phyloP scores from a whole-genome alignment of 2,113 vertebrate genomes.

The Dicaeum eximium region DNA sequence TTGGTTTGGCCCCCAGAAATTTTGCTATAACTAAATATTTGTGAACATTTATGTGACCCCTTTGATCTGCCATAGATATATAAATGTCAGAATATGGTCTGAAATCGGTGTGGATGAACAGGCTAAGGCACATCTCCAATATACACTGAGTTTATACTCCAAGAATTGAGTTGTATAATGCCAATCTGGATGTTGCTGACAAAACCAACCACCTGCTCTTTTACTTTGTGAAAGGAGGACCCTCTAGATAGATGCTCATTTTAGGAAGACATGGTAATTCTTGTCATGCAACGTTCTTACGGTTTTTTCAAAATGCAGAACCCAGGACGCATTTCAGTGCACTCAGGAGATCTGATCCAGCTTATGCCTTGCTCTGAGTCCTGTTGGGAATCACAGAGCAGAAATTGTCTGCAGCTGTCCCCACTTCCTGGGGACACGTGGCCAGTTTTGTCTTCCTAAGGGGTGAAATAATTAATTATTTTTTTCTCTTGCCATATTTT shows the following conservation, averaged over 20 bases:
- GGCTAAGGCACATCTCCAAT: neutral
- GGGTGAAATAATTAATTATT: neutral
- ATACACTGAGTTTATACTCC: neutral
- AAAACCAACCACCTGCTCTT: neutral
- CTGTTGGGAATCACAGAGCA: neutral
- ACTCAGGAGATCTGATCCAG: neutral
- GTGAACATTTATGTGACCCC: neutral
- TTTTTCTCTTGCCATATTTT: neutral
- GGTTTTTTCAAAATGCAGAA: neutral
- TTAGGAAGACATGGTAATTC: neutral
- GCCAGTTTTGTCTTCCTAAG: fast-evolving
- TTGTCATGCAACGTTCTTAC: neutral
- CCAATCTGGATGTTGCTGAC: neutral
- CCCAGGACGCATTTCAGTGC: neutral
- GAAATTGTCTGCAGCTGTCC: neutral
- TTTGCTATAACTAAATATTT: neutral
- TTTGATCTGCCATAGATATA: neutral
- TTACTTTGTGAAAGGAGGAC: neutral
- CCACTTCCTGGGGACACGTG: fast-evolving
- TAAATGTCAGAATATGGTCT: neutral
- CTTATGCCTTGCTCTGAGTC: neutral
- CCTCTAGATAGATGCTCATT: neutral
- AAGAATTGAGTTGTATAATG: neutral
- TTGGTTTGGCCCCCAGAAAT: neutral
- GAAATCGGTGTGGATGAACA: neutral